Evolutionary conservation across 2,797 vertebrate genomes (phyloP), one percentile per base, ranked within the genome.

Genomic region (Oreonectes daqikongensis): DNA sequence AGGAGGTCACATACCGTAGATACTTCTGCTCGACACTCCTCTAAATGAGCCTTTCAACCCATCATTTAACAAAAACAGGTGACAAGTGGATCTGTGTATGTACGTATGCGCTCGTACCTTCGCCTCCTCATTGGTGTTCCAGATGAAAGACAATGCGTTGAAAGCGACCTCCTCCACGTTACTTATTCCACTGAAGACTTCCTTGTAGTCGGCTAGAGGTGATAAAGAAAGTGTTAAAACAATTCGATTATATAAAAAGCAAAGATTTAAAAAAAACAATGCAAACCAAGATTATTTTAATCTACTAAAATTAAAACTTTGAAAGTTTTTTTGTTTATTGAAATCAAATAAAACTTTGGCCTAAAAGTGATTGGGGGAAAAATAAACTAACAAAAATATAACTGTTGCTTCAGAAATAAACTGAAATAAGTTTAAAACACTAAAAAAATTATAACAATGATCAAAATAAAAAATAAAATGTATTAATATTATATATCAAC

Each of bases 151-250:
- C 65, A 99, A 88, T 0, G 98, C 98, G 0, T 99, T 99, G 84
- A 98, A 99, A 48, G 97, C 95, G 63, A 98, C 89, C 85, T 99
- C 98, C 69, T 99, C 96, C 0, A 99, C 92, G 77, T 96, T 94
- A 85, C 95, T 95, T 71, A 98, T 94, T 0, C 96, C 96, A 66
- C 93, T 97, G 91, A 95, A 97, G 75, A 97, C 97, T 83, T 99
- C 97, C 88, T 99, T 99, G 84, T 96, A 99, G 88, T 99, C 98
- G 0, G 97, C 98, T 99, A 32, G 86, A 38, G 22, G 17, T 24
- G 52, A 38, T 10, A 52, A 6, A 65, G 2, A 60, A 63, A 6
- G 1, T 20, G 50, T 65, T 9, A 1, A 12, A 9, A 50, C 18
- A 24, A 52, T 35, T 0, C 10, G 35, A 30, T 15, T 2, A 10